Base-by-base conservation (phyloP, 30 jellyfish, hydroid and myxozoan genomes). In the Pseudorhiza aurosa region DNA sequence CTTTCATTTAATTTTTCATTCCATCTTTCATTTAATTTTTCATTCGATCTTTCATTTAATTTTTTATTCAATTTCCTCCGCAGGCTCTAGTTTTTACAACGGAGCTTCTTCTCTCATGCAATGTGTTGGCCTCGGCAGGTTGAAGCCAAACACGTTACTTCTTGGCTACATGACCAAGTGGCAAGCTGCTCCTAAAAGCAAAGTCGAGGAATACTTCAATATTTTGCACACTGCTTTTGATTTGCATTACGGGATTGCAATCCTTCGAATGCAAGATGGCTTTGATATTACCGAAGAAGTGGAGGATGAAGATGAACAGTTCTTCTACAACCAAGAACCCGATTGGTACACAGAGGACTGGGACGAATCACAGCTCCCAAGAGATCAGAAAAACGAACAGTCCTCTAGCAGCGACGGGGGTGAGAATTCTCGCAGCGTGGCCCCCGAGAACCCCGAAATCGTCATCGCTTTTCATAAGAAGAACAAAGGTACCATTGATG, bases 331-430 rank as follows among this genome's bases (percentile, higher is more conserved):
- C 65, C 97, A 74, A 28, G 95, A 90, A 44, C 97, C 96, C 8
- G 97, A 90, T 50, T 90, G 97, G 97, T 83, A 82, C 87, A 83
- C 97, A 1, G 97, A 90, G 50, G 97, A 90, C 72, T 90, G 97
- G 97, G 97, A 90, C 90, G 97, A 90, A 75, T 82, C 88, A 28
- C 95, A 88, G 63, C 19, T 68, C 58, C 82, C 90, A 35, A 45
- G 77, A 59, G 87, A 83, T 65, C 95, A 32, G 28, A 68, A 82
- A 58, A 58, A 26, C 22, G 94, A 82, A 24, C 65, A 58, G 79
- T 67, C 81, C 40, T 79, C 85, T 8, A n/a, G 85, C 1, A 44
- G 67, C 29, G 85, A 37, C 11, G 93, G 83, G 10, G 65, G 88
- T 27, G 89, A 53, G 22, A 39, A 40, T 9, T 43, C 40, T 36